Conservation (phyloP, 2,797 vertebrate genomes). For the Macropodus opercularis region DNA sequence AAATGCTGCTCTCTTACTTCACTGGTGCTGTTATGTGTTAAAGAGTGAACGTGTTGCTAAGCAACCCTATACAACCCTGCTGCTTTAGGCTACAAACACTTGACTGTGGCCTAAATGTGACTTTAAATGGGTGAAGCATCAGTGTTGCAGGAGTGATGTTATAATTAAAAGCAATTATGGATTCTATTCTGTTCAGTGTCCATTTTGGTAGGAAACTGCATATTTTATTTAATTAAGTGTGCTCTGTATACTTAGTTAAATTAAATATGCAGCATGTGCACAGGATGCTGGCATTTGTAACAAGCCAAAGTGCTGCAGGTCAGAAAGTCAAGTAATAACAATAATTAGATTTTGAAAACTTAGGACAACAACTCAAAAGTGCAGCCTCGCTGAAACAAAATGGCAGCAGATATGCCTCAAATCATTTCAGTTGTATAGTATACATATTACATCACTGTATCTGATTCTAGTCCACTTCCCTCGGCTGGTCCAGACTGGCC, state of each 20-base stretch:
- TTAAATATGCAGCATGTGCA: too few species aligned
- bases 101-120: not conserved
- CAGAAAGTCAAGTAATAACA: not conserved
- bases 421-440: too few species aligned
- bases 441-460: too few species aligned
- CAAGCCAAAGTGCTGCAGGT: too few species aligned
- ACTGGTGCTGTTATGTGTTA: not conserved
- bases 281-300: too few species aligned
- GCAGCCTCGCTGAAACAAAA: not conserved
- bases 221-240: too few species aligned
- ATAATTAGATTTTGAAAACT: not conserved
- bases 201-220: too few species aligned
- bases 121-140: not conserved
- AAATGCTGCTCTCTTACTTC: not conserved
- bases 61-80: not conserved
- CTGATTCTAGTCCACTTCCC: accelerated
- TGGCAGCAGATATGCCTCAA: not conserved
- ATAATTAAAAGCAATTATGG: not conserved
- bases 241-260: too few species aligned
- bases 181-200: too few species aligned
- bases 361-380: not conserved
- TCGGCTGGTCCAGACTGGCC: conserved; percentile 12
- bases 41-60: too few species aligned
- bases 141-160: not conserved
- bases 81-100: not conserved